Base-by-base conservation (phyloP, 2,113 vertebrate genomes). In the Galemys pyrenaicus region DNA sequence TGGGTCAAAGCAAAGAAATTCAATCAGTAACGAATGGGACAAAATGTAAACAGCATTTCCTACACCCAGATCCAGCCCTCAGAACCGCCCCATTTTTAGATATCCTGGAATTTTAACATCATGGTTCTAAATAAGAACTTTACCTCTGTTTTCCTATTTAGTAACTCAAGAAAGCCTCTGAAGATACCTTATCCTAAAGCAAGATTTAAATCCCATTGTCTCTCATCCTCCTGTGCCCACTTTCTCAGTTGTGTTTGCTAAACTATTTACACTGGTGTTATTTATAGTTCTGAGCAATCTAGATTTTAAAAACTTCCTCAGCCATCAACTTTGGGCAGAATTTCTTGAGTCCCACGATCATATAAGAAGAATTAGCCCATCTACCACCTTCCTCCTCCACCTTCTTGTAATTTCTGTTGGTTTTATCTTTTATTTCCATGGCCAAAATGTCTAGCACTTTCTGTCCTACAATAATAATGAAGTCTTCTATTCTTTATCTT, bases 381-480 rank as follows among this genome's bases (percentile, higher is more conserved):
- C 73, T 28, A 39, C 9, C 26, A 8, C 68, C 35, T 67, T 49
- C 39, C 92, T 84, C 78, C 8, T 7, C 44, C 24, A 44, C 44
- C 37, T 73, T 51, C 87, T 80, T 67, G 20, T 67, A 46, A 91
- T 79, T 89, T 68, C 84, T 83, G 7, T 77, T 85, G 41, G 35
- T 83, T 88, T 93, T 82, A 46, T 79, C 37, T 65, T 87, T 51
- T 32, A 49, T 70, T 74, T 71, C 83, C 26, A 3, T 16, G 64
- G 56, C 37, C 64, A 37, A 84, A 26, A 20, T 82, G 58, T 64
- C 2, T 62, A 86, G 79, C 35, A 46, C 17, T 17, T 77, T 67
- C 37, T 87, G 16, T 70, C 51, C 60, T 83, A n/a, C 35, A 89
- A 91, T 87, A 74, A 68, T 70, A 87, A 37, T 41, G 30, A 89